Percentiles rank a stretch among this genome's conserved stretches.
Evolutionary conservation across 1,140 invertebrate genomes (phyloP).

Genomic region (Diorhabda elongata): DNA sequence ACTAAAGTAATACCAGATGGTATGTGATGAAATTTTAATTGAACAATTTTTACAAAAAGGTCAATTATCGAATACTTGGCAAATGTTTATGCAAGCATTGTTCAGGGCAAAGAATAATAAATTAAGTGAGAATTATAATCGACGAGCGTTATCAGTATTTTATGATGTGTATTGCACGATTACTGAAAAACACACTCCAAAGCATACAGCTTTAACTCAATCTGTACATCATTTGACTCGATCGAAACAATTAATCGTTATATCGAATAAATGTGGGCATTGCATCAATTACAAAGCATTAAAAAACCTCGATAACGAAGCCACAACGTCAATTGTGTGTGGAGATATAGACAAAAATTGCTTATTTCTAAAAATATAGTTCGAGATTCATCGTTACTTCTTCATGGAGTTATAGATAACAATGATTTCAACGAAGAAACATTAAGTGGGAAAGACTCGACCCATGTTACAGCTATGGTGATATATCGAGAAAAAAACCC

Average conservation of each 20-base stretch:
- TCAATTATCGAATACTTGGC: neutral
- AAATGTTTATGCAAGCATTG: neutral
- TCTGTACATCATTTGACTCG: neutral
- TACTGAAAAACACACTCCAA: slow-evolving; percentile 26
- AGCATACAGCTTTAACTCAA: slow-evolving; percentile 7
- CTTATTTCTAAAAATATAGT: slow-evolving; percentile 14
- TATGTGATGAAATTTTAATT: too few relatives aligned
- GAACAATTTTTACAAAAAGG: too few relatives aligned
- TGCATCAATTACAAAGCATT: slow-evolving; percentile 24
- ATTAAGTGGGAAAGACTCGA: slow-evolving; percentile 23
- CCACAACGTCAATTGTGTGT: slow-evolving; percentile 10
- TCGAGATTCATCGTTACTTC: slow-evolving; percentile 20
- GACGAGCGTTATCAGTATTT: slow-evolving; percentile 19
- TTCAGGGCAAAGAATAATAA: slow-evolving; percentile 8
- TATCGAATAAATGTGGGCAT: slow-evolving; percentile 21
- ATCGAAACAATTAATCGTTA: neutral
- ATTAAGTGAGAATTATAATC: slow-evolving; percentile 8
- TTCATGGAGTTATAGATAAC: slow-evolving; percentile 25
- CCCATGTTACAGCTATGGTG: slow-evolving; percentile 25
- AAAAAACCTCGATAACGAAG: slow-evolving; percentile 18
- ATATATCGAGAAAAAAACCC: slow-evolving; percentile 18
- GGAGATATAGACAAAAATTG: slow-evolving; percentile 13
- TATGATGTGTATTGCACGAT: slow-evolving; percentile 6
- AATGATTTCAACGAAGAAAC: slow-evolving; percentile 27
- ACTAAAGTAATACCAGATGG: too few relatives aligned